phyloP scores from a whole-genome alignment of 2,888 invertebrate genomes.

The Heteropelma amictum region DNA sequence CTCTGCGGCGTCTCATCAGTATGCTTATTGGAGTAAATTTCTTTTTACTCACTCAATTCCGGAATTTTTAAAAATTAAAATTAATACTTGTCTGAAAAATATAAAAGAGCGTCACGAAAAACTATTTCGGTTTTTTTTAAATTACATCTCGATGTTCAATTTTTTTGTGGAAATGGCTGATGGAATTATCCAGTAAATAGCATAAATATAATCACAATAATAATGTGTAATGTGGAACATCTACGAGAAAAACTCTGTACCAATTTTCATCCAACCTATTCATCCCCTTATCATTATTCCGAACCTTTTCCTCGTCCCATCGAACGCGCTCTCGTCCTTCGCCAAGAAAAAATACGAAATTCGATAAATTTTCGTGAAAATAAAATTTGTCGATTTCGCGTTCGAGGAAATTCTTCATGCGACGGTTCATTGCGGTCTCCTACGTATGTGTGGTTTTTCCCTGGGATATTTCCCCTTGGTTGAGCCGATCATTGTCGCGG shows the following conservation, averaged over 20 bases:
- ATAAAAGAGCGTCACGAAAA: too few species aligned
- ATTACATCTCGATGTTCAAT: too few species aligned
- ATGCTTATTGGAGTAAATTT: too few species aligned
- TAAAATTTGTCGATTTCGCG: constrained; percentile 50
- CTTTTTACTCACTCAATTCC: too few species aligned
- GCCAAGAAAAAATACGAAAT: constrained; percentile 17
- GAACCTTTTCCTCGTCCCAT: background rate
- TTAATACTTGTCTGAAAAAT: too few species aligned
- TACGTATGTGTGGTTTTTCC: constrained; percentile 4
- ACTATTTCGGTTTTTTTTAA: too few species aligned
- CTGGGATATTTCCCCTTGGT: constrained; percentile 74
- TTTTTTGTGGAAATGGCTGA: too few species aligned
- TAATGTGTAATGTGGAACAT: too few species aligned
- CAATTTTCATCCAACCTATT: constrained; percentile 17
- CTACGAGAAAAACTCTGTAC: constrained; percentile 21
- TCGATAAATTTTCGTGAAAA: constrained; percentile 51
- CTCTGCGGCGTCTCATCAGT: too few species aligned
- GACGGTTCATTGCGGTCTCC: constrained; percentile 5
- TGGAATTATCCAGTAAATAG: too few species aligned
- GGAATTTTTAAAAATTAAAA: too few species aligned
- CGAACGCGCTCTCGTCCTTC: background rate
- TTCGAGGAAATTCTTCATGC: constrained; percentile 33
- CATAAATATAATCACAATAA: too few species aligned
- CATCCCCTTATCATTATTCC: background rate
- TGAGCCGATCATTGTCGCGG: constrained; percentile 76